Base-by-base conservation (phyloP, 1,140 invertebrate genomes). In the Amyelois transitella region DNA sequence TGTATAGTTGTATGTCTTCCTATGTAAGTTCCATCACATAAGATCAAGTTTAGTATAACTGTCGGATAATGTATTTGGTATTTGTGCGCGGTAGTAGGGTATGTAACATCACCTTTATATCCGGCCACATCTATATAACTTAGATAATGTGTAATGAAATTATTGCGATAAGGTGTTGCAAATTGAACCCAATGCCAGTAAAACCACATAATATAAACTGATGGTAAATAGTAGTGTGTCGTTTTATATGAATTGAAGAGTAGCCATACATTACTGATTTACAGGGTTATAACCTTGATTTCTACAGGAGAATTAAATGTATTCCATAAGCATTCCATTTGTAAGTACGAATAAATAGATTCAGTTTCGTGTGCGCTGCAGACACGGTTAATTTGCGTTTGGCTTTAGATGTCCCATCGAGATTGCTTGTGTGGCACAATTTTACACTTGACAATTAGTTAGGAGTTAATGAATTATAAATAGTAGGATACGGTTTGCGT, bases 1-100 rank as follows among this genome's bases (percentile, higher is more conserved):
- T 82, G 72, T 78, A 72, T 80, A 78, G 77, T 70, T 86, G 77
- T 82, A 83, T 81, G 84, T 88, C 82, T 88, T 88, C 85, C 85
- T 86, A 80, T 79, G 82, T 86, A 84, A 84, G 81, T 81, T 81
- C 75, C 75, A 75, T 71, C 68, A 70, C 60, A 59, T 77, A 71
- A 76, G 64, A 69, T 67, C 69, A 62, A 60, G 61, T 72, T 73
- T 76, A 80, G 75, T 62, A 59, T 78, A 74, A 76, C 62, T 68
- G 75, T 75, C 60, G 70, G 63, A 68, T 78, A 74, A 72, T 66
- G 64, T 72, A 69, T 69, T 57, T 66, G 71, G 59, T 66, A 66
- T 68, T 69, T 71, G 66, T 77, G 76, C 72, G 69, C 71, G 75
- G 75, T 67, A 58, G 75, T 72, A 80, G 72, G 78, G 74, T 76